These are phyloP conservation scores for Rotaria sp. DNA, from an alignment of 2,888 invertebrate genomes.

Conservation along the genomic window DNA sequence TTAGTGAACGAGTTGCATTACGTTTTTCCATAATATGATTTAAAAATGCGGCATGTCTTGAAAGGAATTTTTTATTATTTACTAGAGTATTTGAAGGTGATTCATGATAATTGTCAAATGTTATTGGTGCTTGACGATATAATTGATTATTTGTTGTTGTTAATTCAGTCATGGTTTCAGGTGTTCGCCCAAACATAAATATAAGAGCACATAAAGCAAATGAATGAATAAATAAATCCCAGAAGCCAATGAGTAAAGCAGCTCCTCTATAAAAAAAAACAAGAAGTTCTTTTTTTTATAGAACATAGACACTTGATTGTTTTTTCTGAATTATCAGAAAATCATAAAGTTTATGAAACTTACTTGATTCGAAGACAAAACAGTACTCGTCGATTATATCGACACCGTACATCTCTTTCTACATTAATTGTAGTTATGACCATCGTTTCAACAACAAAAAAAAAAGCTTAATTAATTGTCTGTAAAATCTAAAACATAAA, in stretches of 20 bases:
- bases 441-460: background rate
- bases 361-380: constrained; percentile 16
- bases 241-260: background rate
- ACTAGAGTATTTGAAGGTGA: background rate
- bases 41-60: background rate
- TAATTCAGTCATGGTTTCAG: background rate
- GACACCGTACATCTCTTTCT: background rate
- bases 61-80: background rate
- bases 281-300: too few species aligned
- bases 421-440: background rate
- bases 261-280: background rate
- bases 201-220: background rate
- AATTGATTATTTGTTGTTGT: background rate
- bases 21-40: background rate
- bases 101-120: background rate
- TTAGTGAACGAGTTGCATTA: background rate
- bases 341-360: too few species aligned
- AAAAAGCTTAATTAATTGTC: background rate
- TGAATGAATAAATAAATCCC: background rate
- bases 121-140: background rate
- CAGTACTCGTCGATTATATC: constrained; percentile 16
- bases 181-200: background rate
- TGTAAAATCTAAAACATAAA: background rate
- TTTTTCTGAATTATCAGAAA: too few species aligned
- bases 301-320: too few species aligned